These are phyloP conservation scores for Leguminivora glycinivorella DNA, from an alignment of 1,140 invertebrate species.

Conservation along the genomic window DNA sequence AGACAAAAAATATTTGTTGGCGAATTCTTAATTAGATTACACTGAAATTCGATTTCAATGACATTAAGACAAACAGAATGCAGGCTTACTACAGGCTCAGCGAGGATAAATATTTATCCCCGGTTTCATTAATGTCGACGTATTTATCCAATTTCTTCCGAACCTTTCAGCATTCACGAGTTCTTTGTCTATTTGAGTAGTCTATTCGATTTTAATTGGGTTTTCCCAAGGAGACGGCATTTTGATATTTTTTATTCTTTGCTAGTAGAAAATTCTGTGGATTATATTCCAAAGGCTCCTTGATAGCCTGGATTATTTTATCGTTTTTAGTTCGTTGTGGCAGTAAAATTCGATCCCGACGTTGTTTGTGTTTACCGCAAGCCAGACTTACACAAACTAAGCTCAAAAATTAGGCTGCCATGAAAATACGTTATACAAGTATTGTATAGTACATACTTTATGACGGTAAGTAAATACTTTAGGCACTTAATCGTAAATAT, in stretches of 20 bases:
- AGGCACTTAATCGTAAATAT: no score
- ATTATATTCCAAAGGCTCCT: not conserved
- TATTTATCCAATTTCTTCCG: not conserved
- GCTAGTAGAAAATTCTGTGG: not conserved
- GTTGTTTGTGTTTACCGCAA: not conserved
- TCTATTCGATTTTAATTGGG: constrained; percentile 3
- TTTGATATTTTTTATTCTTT: not conserved
- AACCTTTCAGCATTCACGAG: not conserved
- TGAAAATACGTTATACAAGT: no score
- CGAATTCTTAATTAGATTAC: not conserved
- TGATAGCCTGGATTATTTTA: not conserved
- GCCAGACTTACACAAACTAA: no score
- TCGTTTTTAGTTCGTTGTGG: not conserved
- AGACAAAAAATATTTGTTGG: no score
- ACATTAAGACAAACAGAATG: not conserved
- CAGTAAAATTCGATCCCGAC: not conserved
- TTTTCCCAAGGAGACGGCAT: not conserved
- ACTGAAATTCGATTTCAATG: not conserved
- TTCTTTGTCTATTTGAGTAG: constrained; percentile 17
- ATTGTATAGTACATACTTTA: no score
- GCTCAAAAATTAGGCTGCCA: no score
- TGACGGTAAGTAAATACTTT: no score
- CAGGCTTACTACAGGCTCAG: not conserved
- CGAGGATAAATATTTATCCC: not conserved
- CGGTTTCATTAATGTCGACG: constrained; percentile 1